phyloP scores from a whole-genome alignment of 2,888 invertebrate species.

The Eristalinus sepulchralis region DNA sequence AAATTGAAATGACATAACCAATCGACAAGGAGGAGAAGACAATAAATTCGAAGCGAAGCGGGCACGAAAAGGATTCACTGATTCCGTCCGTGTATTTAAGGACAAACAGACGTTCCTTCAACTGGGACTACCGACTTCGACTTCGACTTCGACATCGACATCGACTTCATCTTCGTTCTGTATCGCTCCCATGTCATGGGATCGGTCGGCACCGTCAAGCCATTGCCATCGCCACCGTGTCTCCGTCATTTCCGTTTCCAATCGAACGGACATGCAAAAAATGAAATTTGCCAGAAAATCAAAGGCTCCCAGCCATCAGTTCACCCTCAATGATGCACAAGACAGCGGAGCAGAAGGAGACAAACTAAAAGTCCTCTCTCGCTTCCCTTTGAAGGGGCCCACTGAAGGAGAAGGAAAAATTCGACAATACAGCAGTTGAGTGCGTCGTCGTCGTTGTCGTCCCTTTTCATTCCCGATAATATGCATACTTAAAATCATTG shows the following conservation, averaged over 20 bases:
- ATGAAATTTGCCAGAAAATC: constrained; percentile 69
- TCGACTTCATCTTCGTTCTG: constrained; percentile 8
- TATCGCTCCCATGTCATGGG: background rate
- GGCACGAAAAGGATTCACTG: constrained; percentile 65
- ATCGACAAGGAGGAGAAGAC: constrained; percentile 49
- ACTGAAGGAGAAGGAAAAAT: constrained; percentile 12
- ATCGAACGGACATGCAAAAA: constrained; percentile 70
- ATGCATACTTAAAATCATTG: constrained; percentile 71
- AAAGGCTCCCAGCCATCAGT: constrained; percentile 48
- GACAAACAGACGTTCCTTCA: constrained; percentile 61
- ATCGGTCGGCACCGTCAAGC: background rate
- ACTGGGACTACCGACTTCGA: background rate
- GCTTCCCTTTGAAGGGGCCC: constrained; percentile 37
- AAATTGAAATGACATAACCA: constrained; percentile 70
- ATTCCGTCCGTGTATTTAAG: constrained; percentile 69
- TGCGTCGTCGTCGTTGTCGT: constrained; percentile 30
- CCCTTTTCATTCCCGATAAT: constrained; percentile 60
- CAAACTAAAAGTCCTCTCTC: background rate
- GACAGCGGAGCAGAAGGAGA: background rate
- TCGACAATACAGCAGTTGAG: constrained; percentile 60
- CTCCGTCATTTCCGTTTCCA: constrained; percentile 66
- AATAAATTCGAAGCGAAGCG: constrained; percentile 45
- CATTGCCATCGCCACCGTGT: background rate
- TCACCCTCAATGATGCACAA: background rate
- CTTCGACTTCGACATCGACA: too few relatives aligned